Evolutionary conservation across 2,888 invertebrate species (phyloP).

Genomic region (Hoplodrina blanda): DNA sequence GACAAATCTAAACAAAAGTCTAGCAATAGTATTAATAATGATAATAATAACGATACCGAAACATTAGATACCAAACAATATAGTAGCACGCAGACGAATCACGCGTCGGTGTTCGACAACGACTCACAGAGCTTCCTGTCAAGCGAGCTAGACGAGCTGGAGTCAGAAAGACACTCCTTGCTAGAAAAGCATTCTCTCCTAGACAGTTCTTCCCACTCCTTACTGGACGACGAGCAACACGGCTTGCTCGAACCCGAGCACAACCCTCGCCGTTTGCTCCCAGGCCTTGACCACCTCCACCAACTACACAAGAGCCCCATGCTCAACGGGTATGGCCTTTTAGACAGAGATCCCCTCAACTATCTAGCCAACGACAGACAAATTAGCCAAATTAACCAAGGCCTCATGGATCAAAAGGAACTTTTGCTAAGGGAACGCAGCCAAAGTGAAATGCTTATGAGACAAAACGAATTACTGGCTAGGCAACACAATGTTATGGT

Average conservation of each 20-base stretch:
- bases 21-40: constrained; percentile 84
- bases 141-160: constrained; percentile 85
- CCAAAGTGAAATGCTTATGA: constrained; percentile 82
- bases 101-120: constrained; percentile 82
- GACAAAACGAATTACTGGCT: constrained; percentile 84
- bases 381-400: constrained; percentile 84
- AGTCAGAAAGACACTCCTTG: constrained; percentile 88
- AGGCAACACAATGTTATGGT: constrained; percentile 82
- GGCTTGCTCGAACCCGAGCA: constrained; percentile 72
- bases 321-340: constrained; percentile 83
- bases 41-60: constrained; percentile 76
- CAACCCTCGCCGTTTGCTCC: constrained; percentile 67
- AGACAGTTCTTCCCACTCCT: constrained; percentile 86
- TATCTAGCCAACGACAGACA: constrained; percentile 85
- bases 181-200: constrained; percentile 87
- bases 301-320: constrained; percentile 81
- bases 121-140: constrained; percentile 81
- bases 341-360: constrained; percentile 71
- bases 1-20: constrained; percentile 89
- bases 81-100: constrained; percentile 63
- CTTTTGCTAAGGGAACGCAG: constrained; percentile 79
- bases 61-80: constrained; percentile 63
- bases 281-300: constrained; percentile 77
- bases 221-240: constrained; percentile 85
- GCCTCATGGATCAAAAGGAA: constrained; percentile 83